Conservation (phyloP, 35 echinoderm and acorn worm species). For the Anneissia japonica region DNA sequence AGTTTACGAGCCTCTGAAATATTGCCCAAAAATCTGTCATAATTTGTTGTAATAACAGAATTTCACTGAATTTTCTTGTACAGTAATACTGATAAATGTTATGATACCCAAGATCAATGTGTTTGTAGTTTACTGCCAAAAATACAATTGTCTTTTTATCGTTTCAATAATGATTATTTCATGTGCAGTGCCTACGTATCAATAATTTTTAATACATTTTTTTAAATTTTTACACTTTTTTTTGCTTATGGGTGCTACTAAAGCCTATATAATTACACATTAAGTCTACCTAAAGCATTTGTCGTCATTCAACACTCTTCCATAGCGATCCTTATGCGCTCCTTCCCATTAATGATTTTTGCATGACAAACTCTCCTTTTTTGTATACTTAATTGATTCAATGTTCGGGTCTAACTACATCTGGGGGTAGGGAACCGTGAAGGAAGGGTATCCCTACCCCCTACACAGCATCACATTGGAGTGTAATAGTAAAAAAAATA, state of each 20-base stretch:
- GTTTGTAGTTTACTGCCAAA: neutral
- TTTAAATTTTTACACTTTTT: neutral
- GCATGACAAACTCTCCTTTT: neutral
- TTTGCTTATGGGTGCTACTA: neutral
- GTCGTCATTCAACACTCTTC: neutral
- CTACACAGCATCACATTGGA: neutral
- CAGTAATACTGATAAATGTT: neutral
- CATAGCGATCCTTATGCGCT: neutral
- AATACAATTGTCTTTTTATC: neutral
- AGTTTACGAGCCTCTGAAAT: neutral
- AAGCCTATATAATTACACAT: neutral
- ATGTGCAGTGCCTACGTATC: neutral
- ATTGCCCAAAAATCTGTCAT: neutral
- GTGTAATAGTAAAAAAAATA: neutral
- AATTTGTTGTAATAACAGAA: no score
- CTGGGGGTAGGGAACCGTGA: neutral
- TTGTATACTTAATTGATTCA: neutral
- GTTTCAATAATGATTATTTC: neutral
- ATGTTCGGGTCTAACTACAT: neutral
- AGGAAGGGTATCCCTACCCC: neutral
- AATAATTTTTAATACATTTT: neutral
- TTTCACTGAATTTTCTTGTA: neutral
- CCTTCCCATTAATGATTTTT: neutral
- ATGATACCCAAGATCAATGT: neutral
- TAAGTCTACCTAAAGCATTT: neutral